phyloP scores from a whole-genome alignment of 2,113 vertebrate species.

The Jacana jacana region DNA sequence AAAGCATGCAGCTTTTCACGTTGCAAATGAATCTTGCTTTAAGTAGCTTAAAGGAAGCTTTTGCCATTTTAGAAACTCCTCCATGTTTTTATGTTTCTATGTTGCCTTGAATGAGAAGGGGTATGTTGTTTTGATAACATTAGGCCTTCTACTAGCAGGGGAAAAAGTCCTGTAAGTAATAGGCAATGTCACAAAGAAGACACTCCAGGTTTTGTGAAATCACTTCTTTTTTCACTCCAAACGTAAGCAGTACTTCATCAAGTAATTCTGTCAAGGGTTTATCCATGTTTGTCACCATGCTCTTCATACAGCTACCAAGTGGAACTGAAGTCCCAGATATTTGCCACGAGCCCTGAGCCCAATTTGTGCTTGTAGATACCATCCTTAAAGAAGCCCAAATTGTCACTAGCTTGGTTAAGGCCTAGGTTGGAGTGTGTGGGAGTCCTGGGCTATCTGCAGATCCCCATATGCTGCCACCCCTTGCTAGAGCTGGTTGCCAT shows the following conservation, averaged over 20 bases:
- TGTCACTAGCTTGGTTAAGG: not conserved
- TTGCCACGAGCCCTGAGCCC: not conserved
- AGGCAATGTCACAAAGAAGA: not conserved
- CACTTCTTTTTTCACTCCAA: not conserved
- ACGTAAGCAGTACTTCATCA: not conserved
- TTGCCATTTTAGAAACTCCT: not conserved
- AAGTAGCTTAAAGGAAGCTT: not conserved
- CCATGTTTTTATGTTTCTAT: not conserved
- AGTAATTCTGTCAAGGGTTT: not conserved
- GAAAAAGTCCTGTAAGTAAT: not conserved
- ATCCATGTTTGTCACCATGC: not conserved
- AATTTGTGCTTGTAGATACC: not conserved
- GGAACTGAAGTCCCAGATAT: not conserved
- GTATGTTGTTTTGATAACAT: not conserved
- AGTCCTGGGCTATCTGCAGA: not conserved
- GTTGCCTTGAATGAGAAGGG: not conserved
- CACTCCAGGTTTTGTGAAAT: not conserved
- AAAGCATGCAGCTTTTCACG: not conserved
- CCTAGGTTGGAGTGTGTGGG: not conserved
- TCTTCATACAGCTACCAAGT: not conserved
- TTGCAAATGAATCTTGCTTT: not conserved
- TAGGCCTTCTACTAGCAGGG: not conserved
- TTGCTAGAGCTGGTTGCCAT: not conserved
- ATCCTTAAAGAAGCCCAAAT: not conserved
- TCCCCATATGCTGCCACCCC: rapidly evolving